phyloP scores from a whole-genome alignment of 2,113 vertebrate genomes.

The Tyto alba region DNA sequence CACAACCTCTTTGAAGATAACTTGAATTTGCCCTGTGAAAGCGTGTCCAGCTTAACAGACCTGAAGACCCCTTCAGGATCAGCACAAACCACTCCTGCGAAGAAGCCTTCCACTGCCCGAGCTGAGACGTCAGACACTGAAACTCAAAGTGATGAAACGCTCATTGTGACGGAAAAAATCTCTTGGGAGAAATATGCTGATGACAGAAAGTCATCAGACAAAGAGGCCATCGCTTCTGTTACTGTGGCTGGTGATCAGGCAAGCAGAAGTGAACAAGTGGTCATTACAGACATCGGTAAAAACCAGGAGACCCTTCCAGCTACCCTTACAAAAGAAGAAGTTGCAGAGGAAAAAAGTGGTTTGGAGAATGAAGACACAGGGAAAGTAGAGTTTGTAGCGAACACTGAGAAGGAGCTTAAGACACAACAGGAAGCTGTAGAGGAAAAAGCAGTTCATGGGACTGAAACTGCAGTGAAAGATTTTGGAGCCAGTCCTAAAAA shows the following conservation, averaged over 20 bases:
- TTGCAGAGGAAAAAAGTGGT: not conserved
- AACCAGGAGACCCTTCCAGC: not conserved
- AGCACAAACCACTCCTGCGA: conserved; percentile 75
- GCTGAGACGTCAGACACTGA: conserved; percentile 41
- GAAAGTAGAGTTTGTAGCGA: not conserved
- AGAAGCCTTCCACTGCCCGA: not conserved
- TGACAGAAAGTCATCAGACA: not conserved
- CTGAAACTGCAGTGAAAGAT: not conserved
- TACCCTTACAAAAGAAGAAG: not conserved
- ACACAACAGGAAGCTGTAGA: not conserved
- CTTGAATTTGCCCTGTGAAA: conserved; percentile 75
- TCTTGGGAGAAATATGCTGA: conserved; percentile 6
- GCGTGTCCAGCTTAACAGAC: conserved; percentile 80
- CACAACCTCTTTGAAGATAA: conserved; percentile 88
- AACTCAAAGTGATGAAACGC: not conserved
- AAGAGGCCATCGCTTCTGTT: not conserved
- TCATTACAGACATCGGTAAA: not conserved
- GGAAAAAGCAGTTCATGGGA: not conserved
- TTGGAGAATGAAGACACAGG: not conserved
- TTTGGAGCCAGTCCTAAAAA: not conserved
- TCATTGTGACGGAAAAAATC: not conserved
- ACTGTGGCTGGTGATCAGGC: not conserved
- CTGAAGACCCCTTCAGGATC: conserved; percentile 71
- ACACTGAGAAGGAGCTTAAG: not conserved
- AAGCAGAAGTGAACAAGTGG: not conserved